These are phyloP conservation scores for Geotrupes spiniger DNA, from an alignment of 2,888 invertebrate species.

Conservation along the genomic window DNA sequence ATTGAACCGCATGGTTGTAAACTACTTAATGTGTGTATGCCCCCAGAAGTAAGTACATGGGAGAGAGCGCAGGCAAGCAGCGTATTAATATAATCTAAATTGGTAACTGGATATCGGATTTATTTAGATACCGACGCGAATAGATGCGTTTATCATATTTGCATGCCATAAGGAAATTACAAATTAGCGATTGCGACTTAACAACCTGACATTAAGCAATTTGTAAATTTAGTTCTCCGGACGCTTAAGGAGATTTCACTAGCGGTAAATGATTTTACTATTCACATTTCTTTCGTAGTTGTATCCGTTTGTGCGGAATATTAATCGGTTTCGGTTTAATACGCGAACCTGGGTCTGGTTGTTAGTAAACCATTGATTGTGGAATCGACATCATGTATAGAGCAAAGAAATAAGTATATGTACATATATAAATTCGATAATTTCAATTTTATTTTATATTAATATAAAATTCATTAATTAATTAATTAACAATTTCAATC, in stretches of 20 bases:
- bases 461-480: too few relatives aligned
- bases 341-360: too few relatives aligned
- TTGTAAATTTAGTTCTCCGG: slow-evolving; percentile 1
- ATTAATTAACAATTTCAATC: too few relatives aligned
- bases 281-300: too few relatives aligned
- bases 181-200: slow-evolving; percentile 6
- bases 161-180: slow-evolving; percentile 6
- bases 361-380: too few relatives aligned
- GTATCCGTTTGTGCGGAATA: too few relatives aligned
- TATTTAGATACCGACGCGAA: slow-evolving; percentile 2
- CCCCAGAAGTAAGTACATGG: slow-evolving; percentile 3
- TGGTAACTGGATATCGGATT: slow-evolving; percentile 17
- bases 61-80: slow-evolving; percentile 9
- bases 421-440: too few relatives aligned
- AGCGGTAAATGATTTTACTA: too few relatives aligned
- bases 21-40: slow-evolving; percentile 6
- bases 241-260: neutral
- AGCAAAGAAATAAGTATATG: too few relatives aligned
- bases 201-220: neutral
- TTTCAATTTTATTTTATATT: too few relatives aligned
- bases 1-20: slow-evolving; percentile 22
- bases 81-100: slow-evolving; percentile 17
- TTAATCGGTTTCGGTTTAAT: too few relatives aligned
- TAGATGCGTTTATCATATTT: slow-evolving; percentile 5
- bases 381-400: too few relatives aligned